These are phyloP conservation scores for Drosophila histrio DNA, from an alignment of 2,888 invertebrate species.

Conservation along the genomic window DNA sequence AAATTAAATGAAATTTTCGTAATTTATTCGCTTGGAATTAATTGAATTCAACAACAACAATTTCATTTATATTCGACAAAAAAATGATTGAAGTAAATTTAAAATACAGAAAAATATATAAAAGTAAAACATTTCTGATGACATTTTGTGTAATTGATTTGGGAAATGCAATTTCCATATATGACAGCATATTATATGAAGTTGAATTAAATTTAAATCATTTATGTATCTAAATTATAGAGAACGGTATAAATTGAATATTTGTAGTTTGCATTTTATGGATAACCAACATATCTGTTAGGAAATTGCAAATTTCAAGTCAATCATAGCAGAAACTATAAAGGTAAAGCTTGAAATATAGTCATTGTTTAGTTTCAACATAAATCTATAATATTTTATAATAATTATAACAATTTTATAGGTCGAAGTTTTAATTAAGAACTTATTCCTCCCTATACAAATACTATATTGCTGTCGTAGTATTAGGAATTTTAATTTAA, in stretches of 20 bases:
- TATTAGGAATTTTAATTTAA: no score
- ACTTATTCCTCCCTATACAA: no score
- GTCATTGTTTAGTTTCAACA: no score
- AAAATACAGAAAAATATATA: background rate
- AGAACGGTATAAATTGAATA: background rate
- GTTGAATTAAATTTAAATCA: background rate
- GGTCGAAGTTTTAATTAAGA: no score
- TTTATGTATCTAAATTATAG: background rate
- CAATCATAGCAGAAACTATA: background rate
- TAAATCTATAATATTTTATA: no score
- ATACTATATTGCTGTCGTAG: no score
- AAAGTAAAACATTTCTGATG: conserved; percentile 13
- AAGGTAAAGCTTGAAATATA: no score
- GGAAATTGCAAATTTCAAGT: background rate
- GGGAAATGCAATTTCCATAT: conserved; percentile 24
- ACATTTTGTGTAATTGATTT: conserved; percentile 50
- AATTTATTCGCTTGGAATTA: conserved; percentile 53
- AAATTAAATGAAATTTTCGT: conserved; percentile 53
- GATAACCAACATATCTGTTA: background rate
- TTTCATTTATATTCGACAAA: conserved; percentile 26
- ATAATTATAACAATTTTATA: no score
- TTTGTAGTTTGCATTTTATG: background rate
- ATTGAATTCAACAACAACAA: conserved; percentile 47
- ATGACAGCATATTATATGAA: conserved; percentile 31
- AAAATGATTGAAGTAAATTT: background rate